Conservation (phyloP, 2,888 invertebrate species). For the Synergus itoensis region DNA sequence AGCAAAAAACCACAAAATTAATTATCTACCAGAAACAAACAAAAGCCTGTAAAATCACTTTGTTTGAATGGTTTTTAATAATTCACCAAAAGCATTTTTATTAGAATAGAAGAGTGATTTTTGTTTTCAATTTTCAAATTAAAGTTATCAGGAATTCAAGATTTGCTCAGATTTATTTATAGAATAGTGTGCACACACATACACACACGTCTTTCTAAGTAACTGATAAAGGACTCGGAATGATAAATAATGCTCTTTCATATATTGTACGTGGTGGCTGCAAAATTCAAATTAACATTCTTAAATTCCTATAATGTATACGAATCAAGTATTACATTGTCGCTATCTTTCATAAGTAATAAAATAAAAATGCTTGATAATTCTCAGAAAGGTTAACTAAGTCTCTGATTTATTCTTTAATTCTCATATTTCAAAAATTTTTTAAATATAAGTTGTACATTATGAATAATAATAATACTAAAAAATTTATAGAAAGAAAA, state of each 20-base stretch:
- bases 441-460: not conserved
- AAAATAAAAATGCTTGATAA: not conserved
- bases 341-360: not conserved
- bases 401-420: not conserved
- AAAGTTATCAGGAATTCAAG: not conserved
- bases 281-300: not conserved
- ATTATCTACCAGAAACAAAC: not conserved
- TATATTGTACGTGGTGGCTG: not conserved
- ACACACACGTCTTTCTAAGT: not conserved
- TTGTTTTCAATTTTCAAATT: not conserved
- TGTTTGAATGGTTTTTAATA: too few species aligned
- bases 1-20: not conserved
- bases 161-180: slow-evolving; percentile 25
- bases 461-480: too few species aligned
- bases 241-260: not conserved
- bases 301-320: not conserved
- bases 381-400: not conserved
- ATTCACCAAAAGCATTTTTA: not conserved
- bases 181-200: not conserved
- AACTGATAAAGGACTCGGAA: slow-evolving; percentile 31
- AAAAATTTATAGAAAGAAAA: too few species aligned
- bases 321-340: not conserved
- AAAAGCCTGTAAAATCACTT: not conserved
- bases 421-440: not conserved
- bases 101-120: not conserved